These are phyloP conservation scores for Ceratina japonica DNA, from an alignment of 1,140 invertebrate genomes.

Conservation along the genomic window DNA sequence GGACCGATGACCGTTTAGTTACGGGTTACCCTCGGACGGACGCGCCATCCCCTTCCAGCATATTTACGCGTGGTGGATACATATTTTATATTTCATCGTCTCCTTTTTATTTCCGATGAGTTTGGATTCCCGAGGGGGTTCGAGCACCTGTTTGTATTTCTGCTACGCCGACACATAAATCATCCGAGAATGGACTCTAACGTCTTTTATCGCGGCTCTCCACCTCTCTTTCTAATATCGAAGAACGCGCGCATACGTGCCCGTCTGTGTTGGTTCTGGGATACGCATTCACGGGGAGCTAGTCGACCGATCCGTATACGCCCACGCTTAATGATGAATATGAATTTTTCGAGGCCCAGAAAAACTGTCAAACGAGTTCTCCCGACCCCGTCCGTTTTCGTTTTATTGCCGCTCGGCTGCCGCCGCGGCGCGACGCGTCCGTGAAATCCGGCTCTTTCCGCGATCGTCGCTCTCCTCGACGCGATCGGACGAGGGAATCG, in stretches of 20 bases:
- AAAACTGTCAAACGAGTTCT: constrained; percentile 61
- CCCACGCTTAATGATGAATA: constrained; percentile 61
- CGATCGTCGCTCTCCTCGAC: background rate
- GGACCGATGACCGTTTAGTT: constrained; percentile 37
- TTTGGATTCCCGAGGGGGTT: constrained; percentile 58
- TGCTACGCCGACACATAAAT: constrained; percentile 62
- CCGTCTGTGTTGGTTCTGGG: background rate
- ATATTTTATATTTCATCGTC: constrained; percentile 48
- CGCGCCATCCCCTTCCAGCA: constrained; percentile 29
- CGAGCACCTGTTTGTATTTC: constrained; percentile 69
- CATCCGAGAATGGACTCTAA: constrained; percentile 64
- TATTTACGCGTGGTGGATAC: constrained; percentile 42
- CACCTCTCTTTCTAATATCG: constrained; percentile 23
- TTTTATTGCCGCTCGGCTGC: constrained; percentile 42
- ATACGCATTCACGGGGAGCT: constrained; percentile 22
- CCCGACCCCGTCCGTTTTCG: background rate
- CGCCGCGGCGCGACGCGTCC: constrained; percentile 28
- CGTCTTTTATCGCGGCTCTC: constrained; percentile 64
- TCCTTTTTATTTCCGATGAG: constrained; percentile 57
- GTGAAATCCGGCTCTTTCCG: constrained; percentile 44
- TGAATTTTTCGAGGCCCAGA: constrained; percentile 57
- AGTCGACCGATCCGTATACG: constrained; percentile 31
- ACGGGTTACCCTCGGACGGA: background rate
- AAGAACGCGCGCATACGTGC: background rate
- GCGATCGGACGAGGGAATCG: background rate